Percentiles rank a stretch among this genome's conserved stretches.
These are phyloP conservation scores for Ennomos fuscantarius DNA, from an alignment of 2,888 invertebrate genomes.

Conservation along the genomic window DNA sequence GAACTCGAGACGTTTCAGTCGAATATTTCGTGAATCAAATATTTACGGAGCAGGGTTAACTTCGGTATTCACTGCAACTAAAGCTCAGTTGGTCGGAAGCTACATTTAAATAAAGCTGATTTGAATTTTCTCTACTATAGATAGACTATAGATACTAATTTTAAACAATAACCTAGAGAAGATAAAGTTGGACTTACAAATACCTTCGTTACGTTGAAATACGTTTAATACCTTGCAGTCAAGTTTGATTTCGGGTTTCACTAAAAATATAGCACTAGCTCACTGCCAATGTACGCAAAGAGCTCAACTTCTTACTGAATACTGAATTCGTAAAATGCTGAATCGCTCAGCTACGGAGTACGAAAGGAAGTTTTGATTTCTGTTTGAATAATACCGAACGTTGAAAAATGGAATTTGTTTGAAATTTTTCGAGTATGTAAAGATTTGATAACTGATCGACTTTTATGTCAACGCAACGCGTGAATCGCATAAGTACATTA, in stretches of 20 bases:
- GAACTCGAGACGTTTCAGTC: conserved; percentile 38
- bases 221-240: conserved; percentile 42
- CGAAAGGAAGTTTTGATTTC: conserved; percentile 72
- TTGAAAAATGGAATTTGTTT: conserved; percentile 53
- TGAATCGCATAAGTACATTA: neutral
- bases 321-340: conserved; percentile 60
- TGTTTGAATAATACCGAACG: conserved; percentile 63
- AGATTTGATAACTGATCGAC: conserved; percentile 27
- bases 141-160: neutral
- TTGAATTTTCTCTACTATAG: conserved; percentile 27
- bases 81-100: conserved; percentile 28
- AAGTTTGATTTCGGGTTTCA: conserved; percentile 39
- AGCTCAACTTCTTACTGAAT: conserved; percentile 55
- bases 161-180: conserved; percentile 19
- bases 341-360: conserved; percentile 51
- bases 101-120: conserved; percentile 24
- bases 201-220: conserved; percentile 29
- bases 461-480: conserved; percentile 34
- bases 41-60: conserved; percentile 43
- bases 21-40: conserved; percentile 48
- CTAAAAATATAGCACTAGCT: conserved; percentile 42
- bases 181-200: conserved; percentile 4
- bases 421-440: conserved; percentile 40
- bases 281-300: conserved; percentile 40
- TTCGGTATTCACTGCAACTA: conserved; percentile 40